phyloP scores from a whole-genome alignment of 2,797 vertebrate genomes.

The Sebastes dallii region DNA sequence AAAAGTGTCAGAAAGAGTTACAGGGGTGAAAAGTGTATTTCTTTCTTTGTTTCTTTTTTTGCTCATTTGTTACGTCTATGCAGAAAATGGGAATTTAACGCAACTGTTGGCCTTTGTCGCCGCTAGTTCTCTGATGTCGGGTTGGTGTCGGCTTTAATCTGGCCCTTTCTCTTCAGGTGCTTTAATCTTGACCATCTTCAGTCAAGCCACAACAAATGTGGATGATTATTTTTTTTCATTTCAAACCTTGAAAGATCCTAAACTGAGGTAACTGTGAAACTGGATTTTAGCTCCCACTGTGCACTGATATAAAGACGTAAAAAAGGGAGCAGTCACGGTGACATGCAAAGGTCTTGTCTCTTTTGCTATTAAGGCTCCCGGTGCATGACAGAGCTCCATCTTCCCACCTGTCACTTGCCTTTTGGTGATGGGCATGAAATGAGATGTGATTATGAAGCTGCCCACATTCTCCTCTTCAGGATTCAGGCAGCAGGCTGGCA shows the following conservation, averaged over 20 bases:
- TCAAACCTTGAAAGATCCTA: neutral
- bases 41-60: no score
- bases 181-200: neutral
- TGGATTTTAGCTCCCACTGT: neutral
- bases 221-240: neutral
- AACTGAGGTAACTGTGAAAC: neutral
- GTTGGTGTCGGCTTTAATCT: no score
- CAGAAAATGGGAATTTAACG: no score
- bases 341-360: neutral
- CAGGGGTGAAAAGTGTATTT: no score
- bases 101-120: neutral
- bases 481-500: neutral
- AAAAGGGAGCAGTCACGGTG: neutral
- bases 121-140: no score
- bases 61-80: no score
- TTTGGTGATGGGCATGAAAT: slow-evolving; percentile 39
- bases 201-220: neutral
- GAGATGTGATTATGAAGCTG: slow-evolving; percentile 49
- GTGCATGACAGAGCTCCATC: neutral
- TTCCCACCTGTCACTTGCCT: slow-evolving; percentile 19
- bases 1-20: no score
- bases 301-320: neutral
- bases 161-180: neutral
- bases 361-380: neutral
- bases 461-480: slow-evolving; percentile 22